Evolutionary conservation across 2,888 invertebrate species (phyloP), one percentile per base, ranked within the genome.

Genomic region (Lymantria monacha): DNA sequence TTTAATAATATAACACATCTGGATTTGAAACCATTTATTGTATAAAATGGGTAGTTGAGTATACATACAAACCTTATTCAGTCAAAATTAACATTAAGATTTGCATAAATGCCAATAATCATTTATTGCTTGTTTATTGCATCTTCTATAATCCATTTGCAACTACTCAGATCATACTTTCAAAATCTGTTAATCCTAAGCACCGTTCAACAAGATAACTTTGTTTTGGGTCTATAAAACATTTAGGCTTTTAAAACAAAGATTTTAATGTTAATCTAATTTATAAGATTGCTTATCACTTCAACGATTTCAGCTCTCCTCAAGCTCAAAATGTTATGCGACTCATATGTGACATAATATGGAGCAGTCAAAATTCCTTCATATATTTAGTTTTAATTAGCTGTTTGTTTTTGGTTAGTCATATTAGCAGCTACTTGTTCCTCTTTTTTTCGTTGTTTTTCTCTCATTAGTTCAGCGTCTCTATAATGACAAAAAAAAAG

Each of bases 381-480:
- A 58, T 57, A 46, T 56, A 52, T 46, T 48, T 36, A 14, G 22
- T 22, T 22, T 79, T 83, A 83, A 72, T 86, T 76, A 60, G 86
- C 86, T 61, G 74, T 74, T 82, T 87, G 77, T 66, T 90, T 86
- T 63, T 74, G 76, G 55, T 73, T 70, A 58, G 61, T 61, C 49
- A 60, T 59, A 52, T 49, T 67, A 58, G 65, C 55, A 53, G 72
- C 61, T 61, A 72, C 75, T 62, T 92, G 91, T 70, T 93, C 92
- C 74, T 95, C 94, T 73, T 96, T 96, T 85, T 95, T 95, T 76
- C 93, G 92, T 89, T 97, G 97, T 80, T 97, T 97, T 77, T 97
- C 96, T 76, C 97, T 92, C 96, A 97, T 97, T 74, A 96, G 68
- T 76, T 97, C 96, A 15, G 97, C 97, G 92, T 97, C 97, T 76